These are phyloP conservation scores for Metallyticus violacea DNA, from an alignment of 2,888 invertebrate species.

Conservation along the genomic window DNA sequence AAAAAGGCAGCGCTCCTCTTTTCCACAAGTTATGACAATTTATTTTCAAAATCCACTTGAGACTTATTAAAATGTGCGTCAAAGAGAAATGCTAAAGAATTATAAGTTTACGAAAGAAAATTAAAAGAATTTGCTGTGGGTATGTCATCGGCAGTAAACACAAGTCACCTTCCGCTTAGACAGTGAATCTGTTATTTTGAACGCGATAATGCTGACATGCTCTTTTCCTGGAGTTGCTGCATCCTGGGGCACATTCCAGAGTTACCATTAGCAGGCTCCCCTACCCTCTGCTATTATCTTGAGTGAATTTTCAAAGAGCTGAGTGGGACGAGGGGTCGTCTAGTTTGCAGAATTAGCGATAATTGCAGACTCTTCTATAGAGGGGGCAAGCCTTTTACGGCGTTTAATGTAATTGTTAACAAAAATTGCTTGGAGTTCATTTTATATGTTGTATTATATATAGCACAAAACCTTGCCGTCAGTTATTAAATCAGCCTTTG, in stretches of 20 bases:
- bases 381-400: not conserved
- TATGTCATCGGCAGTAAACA: no score
- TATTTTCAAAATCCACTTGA: no score
- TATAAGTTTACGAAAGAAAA: no score
- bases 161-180: no score
- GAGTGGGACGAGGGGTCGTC: not conserved
- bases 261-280: not conserved
- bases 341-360: constrained; percentile 10
- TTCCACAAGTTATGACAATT: no score
- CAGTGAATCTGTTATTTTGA: no score
- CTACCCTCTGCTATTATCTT: not conserved
- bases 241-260: not conserved
- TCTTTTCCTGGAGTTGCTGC: no score
- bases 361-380: constrained; percentile 10
- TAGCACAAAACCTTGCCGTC: constrained; percentile 3
- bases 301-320: constrained; percentile 2
- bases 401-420: constrained; percentile 17
- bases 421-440: constrained; percentile 4
- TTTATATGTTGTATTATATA: constrained; percentile 11
- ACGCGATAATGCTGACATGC: no score
- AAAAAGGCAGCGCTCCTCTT: no score
- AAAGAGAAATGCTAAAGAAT: no score
- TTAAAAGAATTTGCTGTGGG: no score
- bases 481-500: constrained; percentile 1
- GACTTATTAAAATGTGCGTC: no score